These are phyloP conservation scores for Herpetotheres cachinnans DNA, from an alignment of 2,113 vertebrate genomes.

Conservation along the genomic window DNA sequence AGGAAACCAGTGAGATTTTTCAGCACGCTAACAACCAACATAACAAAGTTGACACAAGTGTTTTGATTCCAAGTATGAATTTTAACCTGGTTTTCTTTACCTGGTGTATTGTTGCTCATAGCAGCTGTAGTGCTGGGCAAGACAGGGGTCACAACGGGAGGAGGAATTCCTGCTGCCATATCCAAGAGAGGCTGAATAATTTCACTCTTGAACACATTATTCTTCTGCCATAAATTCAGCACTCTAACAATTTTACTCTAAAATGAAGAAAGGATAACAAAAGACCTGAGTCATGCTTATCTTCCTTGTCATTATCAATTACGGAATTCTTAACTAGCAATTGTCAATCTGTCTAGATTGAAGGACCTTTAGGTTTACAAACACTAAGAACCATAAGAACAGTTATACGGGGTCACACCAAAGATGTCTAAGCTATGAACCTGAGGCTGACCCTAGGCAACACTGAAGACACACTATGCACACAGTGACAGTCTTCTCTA, in stretches of 20 bases:
- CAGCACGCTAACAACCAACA: not conserved
- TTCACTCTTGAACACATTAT: constrained; percentile 97
- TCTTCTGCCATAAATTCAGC: constrained; percentile 98
- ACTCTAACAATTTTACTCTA: constrained; percentile 99
- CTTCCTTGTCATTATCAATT: not conserved
- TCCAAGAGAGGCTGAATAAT: constrained; percentile 97
- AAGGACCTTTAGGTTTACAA: not conserved
- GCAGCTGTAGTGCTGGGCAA: constrained; percentile 84
- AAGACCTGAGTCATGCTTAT: not conserved
- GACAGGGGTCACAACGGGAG: constrained; percentile 90
- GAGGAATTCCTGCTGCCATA: constrained; percentile 94
- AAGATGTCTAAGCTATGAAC: not conserved
- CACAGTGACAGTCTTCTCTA: not conserved
- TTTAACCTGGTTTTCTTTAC: constrained; percentile 69
- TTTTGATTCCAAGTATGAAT: not conserved
- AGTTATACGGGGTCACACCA: not conserved
- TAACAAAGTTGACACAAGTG: not conserved
- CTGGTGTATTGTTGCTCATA: constrained; percentile 93
- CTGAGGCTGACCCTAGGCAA: not conserved
- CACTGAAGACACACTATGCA: not conserved
- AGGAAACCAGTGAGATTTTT: not conserved
- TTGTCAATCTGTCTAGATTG: not conserved
- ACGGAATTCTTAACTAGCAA: not conserved
- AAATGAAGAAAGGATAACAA: constrained; percentile 29
- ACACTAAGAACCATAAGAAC: not conserved